phyloP scores from a whole-genome alignment of 2,113 vertebrate genomes.

The Pica pica region DNA sequence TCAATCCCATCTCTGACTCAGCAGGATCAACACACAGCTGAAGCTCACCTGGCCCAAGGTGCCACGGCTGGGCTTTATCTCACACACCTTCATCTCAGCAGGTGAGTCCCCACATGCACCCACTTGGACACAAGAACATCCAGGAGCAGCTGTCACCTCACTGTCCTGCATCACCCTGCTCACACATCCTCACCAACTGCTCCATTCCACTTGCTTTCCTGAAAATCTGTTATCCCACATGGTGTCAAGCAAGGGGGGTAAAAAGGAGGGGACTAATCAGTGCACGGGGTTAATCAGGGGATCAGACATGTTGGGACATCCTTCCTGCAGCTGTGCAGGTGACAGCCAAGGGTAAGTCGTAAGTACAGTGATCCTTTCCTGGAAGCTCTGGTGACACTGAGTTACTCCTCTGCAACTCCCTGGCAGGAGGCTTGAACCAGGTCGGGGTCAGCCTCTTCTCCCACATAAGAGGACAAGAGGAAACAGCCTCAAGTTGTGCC shows the following conservation, averaged over 20 bases:
- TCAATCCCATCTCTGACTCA: not conserved
- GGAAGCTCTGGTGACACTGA: not conserved
- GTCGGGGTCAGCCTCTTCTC: not conserved
- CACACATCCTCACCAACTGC: not conserved
- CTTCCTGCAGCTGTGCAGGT: not conserved
- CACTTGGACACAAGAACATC: not conserved
- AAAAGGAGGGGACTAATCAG: not conserved
- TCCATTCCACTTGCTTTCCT: not conserved
- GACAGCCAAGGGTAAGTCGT: not conserved
- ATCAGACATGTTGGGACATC: not conserved
- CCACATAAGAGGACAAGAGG: not conserved
- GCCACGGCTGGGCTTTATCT: not conserved
- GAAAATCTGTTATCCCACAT: not conserved
- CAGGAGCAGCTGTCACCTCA: not conserved
- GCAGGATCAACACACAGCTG: fast-evolving
- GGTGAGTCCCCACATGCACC: not conserved
- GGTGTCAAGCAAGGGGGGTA: not conserved
- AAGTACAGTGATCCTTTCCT: not conserved
- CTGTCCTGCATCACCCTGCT: fast-evolving
- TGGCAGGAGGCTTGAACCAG: not conserved
- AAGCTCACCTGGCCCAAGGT: not conserved
- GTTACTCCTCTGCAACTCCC: too few species aligned
- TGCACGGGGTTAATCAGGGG: not conserved
- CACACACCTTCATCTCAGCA: not conserved
- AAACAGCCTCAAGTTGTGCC: not conserved